phyloP scores from a whole-genome alignment of 2,113 vertebrate genomes.

The Sinosuthora webbiana region DNA sequence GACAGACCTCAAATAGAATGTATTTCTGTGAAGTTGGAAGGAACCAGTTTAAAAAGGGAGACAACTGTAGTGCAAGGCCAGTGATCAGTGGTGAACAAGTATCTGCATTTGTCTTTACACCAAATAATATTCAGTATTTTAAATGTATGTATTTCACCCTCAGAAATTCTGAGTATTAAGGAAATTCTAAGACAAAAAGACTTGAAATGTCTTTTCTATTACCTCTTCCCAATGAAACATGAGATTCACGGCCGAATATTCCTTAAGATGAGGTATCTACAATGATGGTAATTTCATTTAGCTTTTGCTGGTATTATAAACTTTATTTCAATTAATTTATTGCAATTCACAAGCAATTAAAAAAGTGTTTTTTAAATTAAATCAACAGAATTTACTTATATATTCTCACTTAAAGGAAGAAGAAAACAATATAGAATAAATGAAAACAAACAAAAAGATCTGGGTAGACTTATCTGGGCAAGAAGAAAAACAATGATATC shows the following conservation, averaged over 20 bases:
- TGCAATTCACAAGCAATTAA: not conserved
- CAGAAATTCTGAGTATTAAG: not conserved
- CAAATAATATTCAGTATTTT: not conserved
- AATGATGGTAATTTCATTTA: not conserved
- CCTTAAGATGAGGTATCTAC: not conserved
- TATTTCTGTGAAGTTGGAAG: not conserved
- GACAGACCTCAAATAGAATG: not conserved
- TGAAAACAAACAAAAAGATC: not conserved
- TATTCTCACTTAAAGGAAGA: not conserved
- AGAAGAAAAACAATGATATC: not conserved
- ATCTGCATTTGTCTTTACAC: not conserved
- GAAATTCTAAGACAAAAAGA: not conserved
- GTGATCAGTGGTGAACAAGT: not conserved
- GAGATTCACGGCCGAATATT: accelerated
- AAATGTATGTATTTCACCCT: not conserved
- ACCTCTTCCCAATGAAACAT: not conserved
- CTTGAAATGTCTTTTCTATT: not conserved
- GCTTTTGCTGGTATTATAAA: not conserved
- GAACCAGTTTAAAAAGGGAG: not conserved
- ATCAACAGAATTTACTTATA: not conserved
- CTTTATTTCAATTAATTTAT: not conserved
- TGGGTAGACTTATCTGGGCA: not conserved
- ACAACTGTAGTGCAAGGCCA: not conserved
- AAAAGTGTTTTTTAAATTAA: not conserved
- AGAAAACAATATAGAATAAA: not conserved